Evolutionary conservation across 2,797 vertebrate genomes (phyloP), one percentile per base, ranked within the genome.

Genomic region (Aeoliscus strigatus): DNA sequence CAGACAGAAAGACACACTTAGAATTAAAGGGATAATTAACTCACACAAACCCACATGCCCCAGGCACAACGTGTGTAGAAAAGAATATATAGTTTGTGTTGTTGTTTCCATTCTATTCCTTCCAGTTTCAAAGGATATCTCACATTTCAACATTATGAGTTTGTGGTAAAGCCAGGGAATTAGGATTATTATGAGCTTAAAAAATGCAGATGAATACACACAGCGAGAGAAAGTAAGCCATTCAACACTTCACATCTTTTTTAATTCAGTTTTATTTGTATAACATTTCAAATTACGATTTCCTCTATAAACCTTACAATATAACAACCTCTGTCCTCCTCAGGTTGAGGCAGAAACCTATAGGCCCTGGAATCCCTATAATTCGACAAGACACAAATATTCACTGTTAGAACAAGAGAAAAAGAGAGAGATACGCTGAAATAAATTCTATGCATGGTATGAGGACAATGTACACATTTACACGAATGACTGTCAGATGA

Each of bases 401-500:
- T 17, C 12, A 14, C 21, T 24, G 30, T 12, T 27, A 13, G n/a
- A n/a, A n/a, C n/a, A n/a, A n/a, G n/a, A 42, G 15, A 51, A 14
- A 4, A 2, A 40, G 8, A 44, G 18, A 15, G 37, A 37, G 13
- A 14, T 8, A 39, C 3, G 53, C 4, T 35, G 4, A 46, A 39
- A 56, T 37, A 40, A 57, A 43, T 28, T n/a, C 27, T 31, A 13
- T 26, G 35, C 12, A 51, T 58, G 61, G 50, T 39, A 63, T 56
- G 53, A 27, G 31, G 49, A 39, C 42, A 64, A 27, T 46, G 34
- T 41, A 62, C 48, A 62, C 29, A 26, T 23, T 51, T 69, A 21
- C 63, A 66, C 3, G 27, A 63, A 73, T 73, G 66, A 69, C 39
- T 38, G 59, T 51, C 21, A 34, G 67, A 50, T 42, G 45, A 57